Evolutionary conservation across 2,888 invertebrate genomes (phyloP).

Genomic region (Cryptus armator): DNA sequence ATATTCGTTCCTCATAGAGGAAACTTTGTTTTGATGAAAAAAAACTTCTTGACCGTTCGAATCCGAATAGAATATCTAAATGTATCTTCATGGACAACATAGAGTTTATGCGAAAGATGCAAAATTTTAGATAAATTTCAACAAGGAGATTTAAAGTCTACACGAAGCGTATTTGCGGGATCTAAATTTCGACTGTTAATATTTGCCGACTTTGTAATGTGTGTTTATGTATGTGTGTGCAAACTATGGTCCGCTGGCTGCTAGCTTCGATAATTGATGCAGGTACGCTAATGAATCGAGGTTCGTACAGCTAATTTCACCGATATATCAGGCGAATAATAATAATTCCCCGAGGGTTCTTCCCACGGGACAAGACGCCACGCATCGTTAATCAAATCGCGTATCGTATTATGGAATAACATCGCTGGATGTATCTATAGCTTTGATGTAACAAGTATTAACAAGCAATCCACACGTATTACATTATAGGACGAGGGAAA

Average conservation of each 20-base stretch:
- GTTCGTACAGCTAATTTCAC: conserved; percentile 76
- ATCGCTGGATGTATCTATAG: not conserved
- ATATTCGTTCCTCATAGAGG: no score
- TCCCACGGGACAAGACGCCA: conserved; percentile 61
- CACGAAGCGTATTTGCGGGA: not conserved
- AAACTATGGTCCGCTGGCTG: conserved; percentile 39
- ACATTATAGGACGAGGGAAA: not conserved
- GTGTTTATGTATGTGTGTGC: not conserved
- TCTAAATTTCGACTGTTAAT: not conserved
- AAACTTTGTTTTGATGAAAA: no score
- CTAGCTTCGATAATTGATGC: conserved; percentile 75
- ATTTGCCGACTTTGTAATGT: not conserved
- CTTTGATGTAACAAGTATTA: not conserved
- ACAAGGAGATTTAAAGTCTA: not conserved
- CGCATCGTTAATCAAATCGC: conserved; percentile 65
- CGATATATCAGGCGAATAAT: conserved; percentile 67
- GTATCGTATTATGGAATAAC: conserved; percentile 50
- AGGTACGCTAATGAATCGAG: conserved; percentile 77
- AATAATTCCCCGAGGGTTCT: conserved; percentile 68
- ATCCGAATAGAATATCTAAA: no score
- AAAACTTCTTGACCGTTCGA: no score
- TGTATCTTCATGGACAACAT: no score
- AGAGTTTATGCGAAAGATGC: no score
- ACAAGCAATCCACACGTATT: not conserved
- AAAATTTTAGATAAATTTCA: not conserved